Evolutionary conservation across 2,113 vertebrate genomes (phyloP).

Genomic region (Hystrix brachyura): DNA sequence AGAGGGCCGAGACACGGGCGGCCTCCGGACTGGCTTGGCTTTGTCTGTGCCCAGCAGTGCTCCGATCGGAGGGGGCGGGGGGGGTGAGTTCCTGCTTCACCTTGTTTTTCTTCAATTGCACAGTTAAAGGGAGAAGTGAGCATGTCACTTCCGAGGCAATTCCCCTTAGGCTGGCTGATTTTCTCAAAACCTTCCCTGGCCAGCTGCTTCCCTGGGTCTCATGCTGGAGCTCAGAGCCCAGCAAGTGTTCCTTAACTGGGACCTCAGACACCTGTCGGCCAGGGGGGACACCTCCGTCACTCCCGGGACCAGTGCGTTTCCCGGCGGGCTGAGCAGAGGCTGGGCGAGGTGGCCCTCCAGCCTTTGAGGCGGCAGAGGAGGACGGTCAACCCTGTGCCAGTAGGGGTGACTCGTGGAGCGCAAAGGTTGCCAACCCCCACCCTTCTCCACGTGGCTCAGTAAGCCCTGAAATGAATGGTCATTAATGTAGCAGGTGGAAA

Average conservation of each 20-base stretch:
- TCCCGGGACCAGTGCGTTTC: not conserved
- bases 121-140: slow-evolving; percentile 80
- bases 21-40: no score
- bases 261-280: not conserved
- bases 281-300: not conserved
- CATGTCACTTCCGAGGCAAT: slow-evolving; percentile 55
- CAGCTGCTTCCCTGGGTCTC: slow-evolving; percentile 61
- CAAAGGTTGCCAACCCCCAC: not conserved
- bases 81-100: slow-evolving; percentile 63
- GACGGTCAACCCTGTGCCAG: not conserved
- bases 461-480: not conserved
- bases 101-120: slow-evolving; percentile 72
- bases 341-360: not conserved
- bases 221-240: not conserved
- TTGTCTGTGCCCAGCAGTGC: not conserved
- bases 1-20: no score
- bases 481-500: slow-evolving; percentile 66
- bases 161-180: slow-evolving; percentile 52
- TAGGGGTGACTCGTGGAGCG: not conserved
- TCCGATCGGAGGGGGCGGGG: not conserved
- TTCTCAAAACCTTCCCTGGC: slow-evolving; percentile 55
- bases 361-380: not conserved
- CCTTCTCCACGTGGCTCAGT: not conserved
- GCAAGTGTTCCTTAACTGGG: not conserved
- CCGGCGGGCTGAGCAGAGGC: not conserved